Evolutionary conservation across 2,888 invertebrate genomes (phyloP).

Genomic region (Cosmia pyralina): DNA sequence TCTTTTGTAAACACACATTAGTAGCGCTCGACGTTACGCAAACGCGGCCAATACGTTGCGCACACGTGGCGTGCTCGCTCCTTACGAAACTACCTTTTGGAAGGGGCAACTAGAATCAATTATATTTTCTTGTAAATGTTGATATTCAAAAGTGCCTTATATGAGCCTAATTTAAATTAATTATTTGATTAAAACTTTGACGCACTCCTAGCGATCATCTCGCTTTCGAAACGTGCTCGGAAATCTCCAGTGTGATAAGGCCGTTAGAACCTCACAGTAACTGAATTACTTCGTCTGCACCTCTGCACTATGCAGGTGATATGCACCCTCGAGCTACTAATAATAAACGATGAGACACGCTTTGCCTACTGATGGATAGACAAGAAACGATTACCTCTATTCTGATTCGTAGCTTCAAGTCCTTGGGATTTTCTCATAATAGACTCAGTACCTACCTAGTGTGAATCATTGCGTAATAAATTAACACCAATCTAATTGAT

Average conservation of each 20-base stretch:
- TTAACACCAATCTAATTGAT: slow-evolving; percentile 40
- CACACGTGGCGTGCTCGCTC: neutral
- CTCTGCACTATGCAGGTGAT: neutral
- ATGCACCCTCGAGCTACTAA: slow-evolving; percentile 30
- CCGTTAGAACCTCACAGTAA: slow-evolving; percentile 32
- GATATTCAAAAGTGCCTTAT: neutral
- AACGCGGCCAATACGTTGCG: neutral
- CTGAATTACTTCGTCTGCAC: slow-evolving; percentile 39
- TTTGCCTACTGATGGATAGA: slow-evolving; percentile 3
- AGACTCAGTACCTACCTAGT: slow-evolving; percentile 4
- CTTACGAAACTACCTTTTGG: neutral
- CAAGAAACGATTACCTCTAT: neutral
- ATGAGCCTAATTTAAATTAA: neutral
- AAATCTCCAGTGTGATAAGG: neutral
- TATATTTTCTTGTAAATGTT: neutral
- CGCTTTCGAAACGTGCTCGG: neutral
- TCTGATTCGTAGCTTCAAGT: neutral
- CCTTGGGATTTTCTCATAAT: slow-evolving; percentile 11
- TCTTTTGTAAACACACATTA: neutral
- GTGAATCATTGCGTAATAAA: slow-evolving; percentile 51
- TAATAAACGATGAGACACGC: slow-evolving; percentile 26
- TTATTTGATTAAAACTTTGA: neutral
- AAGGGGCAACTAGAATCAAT: neutral
- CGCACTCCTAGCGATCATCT: neutral
- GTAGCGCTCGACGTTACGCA: neutral